Percentiles rank a stretch among this genome's conserved stretches.
phyloP scores from a whole-genome alignment of 2,888 invertebrate species.

The Heteromurus nitidus region DNA sequence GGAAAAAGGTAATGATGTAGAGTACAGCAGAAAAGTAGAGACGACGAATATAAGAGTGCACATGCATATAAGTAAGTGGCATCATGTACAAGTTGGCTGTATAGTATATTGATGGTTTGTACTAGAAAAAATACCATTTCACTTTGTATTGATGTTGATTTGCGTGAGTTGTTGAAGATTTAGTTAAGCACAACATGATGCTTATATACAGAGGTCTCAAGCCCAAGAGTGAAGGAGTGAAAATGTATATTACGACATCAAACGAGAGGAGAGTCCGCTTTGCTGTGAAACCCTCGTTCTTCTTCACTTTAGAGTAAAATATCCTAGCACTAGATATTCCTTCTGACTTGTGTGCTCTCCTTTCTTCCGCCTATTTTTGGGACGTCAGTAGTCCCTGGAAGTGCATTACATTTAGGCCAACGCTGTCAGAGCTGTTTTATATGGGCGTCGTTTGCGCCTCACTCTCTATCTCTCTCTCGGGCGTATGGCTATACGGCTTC shows the following conservation, averaged over 20 bases:
- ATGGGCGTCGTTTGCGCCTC: conserved; percentile 24
- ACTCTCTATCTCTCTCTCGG: neutral
- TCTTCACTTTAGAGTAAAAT: neutral
- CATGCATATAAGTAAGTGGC: too few relatives aligned
- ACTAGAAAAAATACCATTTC: neutral
- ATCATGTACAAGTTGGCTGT: too few relatives aligned
- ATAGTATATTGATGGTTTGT: neutral
- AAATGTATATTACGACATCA: neutral
- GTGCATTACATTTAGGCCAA: conserved; percentile 34
- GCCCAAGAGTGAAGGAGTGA: conserved; percentile 23
- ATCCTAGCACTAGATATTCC: conserved; percentile 18
- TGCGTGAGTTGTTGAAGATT: conserved; percentile 40
- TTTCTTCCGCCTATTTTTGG: conserved; percentile 72
- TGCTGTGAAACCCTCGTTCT: neutral
- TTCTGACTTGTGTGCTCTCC: conserved; percentile 47
- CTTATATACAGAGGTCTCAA: conserved; percentile 52
- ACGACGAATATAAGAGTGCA: neutral
- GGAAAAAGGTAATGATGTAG: neutral
- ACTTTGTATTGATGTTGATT: conserved; percentile 32
- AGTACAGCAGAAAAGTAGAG: neutral
- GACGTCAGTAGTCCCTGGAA: conserved; percentile 48
- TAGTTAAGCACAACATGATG: too few relatives aligned
- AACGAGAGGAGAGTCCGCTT: too few relatives aligned
- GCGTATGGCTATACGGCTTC: conserved; percentile 18
- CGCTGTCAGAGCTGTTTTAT: conserved; percentile 27